Base-by-base conservation (phyloP, 2,888 invertebrate genomes). In the Iphiclides podalirius region DNA sequence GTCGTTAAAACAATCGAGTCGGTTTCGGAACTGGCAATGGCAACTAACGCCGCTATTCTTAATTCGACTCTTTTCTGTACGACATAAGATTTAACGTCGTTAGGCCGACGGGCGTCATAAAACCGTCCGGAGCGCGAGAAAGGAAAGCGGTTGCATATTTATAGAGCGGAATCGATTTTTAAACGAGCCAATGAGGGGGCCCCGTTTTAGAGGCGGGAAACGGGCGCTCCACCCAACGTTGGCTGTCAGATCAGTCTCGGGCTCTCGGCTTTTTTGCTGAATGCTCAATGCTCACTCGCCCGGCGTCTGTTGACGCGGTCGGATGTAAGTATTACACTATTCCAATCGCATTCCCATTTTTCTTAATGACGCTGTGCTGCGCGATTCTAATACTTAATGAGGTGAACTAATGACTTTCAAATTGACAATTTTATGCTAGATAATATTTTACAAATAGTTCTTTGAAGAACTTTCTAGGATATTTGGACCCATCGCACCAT, bases 161-260 rank as follows among this genome's bases (percentile, higher is more conserved):
- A 87, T 86, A 84, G 86, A 87, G 86, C 82, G 85, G 79, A 86
- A 88, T 87, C 87, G 87, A 88, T 88, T 88, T 87, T 88, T 82
- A 84, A 85, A 83, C 75, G 78, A 70, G 77, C 87, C 87, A 88
- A 88, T 88, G 76, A 80, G 61, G 55, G 67, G 60, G 72, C 79
- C 74, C 65, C 69, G 65, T 72, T 65, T 57, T 57, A 72, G 74
- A 79, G 86, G 86, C 86, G 86, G 85, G 76, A 63, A 63, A 64
- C 60, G 63, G 54, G 79, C 83, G n/a, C n/a, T 67, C 82, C 83
- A 72, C 83, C 83, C 84, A 67, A 53, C 67, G 70, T 73, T 69
- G 58, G 66, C 61, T 78, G 84, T 78, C 80, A 79, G 85, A 85
- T 86, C 78, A 83, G 79, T 83, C n/a, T n/a, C 54, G 60, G 56